Conservation (phyloP, 2,797 vertebrate species). For the Protonibea diacanthus region DNA sequence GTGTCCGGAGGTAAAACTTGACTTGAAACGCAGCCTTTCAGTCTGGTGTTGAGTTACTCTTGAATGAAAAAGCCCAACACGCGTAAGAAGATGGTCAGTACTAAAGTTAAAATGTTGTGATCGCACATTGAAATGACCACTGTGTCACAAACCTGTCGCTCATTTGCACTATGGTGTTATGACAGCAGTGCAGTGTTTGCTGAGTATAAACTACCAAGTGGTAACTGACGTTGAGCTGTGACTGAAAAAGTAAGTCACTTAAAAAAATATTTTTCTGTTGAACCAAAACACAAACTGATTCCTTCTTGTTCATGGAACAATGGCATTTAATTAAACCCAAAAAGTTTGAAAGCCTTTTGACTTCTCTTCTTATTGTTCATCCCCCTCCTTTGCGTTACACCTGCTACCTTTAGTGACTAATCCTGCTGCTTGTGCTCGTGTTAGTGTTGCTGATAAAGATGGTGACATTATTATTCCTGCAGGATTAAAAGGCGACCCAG, state of each 20-base stretch:
- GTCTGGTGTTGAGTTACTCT: not conserved
- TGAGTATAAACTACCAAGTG: not conserved
- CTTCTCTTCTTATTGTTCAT: not conserved
- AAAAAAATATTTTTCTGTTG: not conserved
- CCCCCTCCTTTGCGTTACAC: not conserved
- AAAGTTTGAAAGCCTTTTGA: slow-evolving; percentile 14
- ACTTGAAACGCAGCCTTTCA: not conserved
- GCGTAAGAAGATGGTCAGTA: not conserved
- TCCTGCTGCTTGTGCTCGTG: slow-evolving; percentile 18
- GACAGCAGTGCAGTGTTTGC: slow-evolving; percentile 20
- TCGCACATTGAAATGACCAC: slow-evolving; percentile 23
- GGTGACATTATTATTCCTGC: slow-evolving; percentile 50
- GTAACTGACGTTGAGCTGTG: slow-evolving; percentile 14
- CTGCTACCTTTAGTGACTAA: slow-evolving; percentile 16
- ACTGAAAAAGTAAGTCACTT: not conserved
- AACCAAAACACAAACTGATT: slow-evolving; percentile 31
- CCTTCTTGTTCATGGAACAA: slow-evolving; percentile 13
- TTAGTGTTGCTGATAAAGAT: slow-evolving; percentile 47
- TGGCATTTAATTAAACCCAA: slow-evolving; percentile 58
- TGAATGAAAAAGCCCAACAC: not conserved
- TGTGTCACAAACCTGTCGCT: not conserved
- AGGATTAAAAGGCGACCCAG: slow-evolving; percentile 70
- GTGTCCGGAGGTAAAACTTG: not conserved
- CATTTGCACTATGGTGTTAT: slow-evolving; percentile 29
- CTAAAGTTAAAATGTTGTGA: not conserved